Base-by-base conservation (phyloP, 2,113 vertebrate species). In the Amblyopsis rosae region DNA sequence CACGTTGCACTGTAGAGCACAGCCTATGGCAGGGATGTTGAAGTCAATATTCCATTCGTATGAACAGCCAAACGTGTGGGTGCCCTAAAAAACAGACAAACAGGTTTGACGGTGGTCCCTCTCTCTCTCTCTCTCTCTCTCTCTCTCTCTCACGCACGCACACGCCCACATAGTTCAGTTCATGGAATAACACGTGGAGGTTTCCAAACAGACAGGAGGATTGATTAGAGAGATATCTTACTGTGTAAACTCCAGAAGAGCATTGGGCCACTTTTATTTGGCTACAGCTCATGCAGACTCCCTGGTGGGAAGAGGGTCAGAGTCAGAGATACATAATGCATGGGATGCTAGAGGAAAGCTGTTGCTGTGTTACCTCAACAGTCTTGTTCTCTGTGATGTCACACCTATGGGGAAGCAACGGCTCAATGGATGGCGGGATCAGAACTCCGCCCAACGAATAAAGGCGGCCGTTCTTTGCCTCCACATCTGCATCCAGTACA, bases 361-460 rank as follows among this genome's bases (percentile, higher is more conserved):
- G 53, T 16, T 8, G 53, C 53, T 15, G 12, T 19, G 19, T 33
- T 9, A 97, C 96, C 94, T 62, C 69, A 73, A 77, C 19, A 12
- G 87, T 12, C 33, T 90, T 87, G 58, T 7, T 90, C 80, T 84
- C 85, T 0, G 58, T 89, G 54, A 91, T 53, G 0, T 98, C 95
- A 82, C 97, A 99, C 59, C 93, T 83, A 32, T 94, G 94, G 6
- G 96, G 96, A 56, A 98, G 89, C 73, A 98, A 89, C 0, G 96
- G 97, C 61, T 91, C 0, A 12, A 99, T 95, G 75, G 96, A 95
- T 7, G 93, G 77, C 9, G 97, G 97, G 51, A 93, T 91, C 59
- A 99, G 88, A 41, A 98, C 89, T 0, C 93, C 92, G 3, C 91
- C 85, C 65, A 99, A 56, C 0, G 93, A 93, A 67, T 95, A 95